Percentiles rank a stretch among this genome's conserved stretches.
These are phyloP conservation scores for Hemaris fuciformis DNA, from an alignment of 2,888 invertebrate species.

Conservation along the genomic window DNA sequence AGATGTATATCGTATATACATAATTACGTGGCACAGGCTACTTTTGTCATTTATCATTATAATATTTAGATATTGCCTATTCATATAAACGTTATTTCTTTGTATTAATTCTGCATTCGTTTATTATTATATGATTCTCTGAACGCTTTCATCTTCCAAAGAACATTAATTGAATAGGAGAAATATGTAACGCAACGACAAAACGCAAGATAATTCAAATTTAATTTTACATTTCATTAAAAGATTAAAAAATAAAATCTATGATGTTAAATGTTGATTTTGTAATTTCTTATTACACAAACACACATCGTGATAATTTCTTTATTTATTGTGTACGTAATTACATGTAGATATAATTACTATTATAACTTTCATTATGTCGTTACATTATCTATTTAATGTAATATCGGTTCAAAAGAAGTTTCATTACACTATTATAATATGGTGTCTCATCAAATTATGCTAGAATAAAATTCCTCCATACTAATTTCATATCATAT, in stretches of 20 bases:
- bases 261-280: neutral
- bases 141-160: neutral
- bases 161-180: neutral
- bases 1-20: conserved; percentile 62
- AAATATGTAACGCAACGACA: too few relatives aligned
- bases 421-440: conserved; percentile 72
- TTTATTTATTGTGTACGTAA: conserved; percentile 1
- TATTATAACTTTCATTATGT: conserved; percentile 61
- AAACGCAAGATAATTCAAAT: neutral
- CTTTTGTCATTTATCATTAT: conserved; percentile 38
- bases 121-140: neutral
- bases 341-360: conserved; percentile 48
- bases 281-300: conserved; percentile 12
- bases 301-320: conserved; percentile 11
- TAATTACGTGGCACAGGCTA: conserved; percentile 75
- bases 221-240: neutral
- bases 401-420: conserved; percentile 69
- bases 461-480: conserved; percentile 80
- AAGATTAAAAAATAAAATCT: neutral
- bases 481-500: conserved; percentile 79
- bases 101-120: neutral
- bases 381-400: conserved; percentile 67
- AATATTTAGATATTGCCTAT: conserved; percentile 18
- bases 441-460: conserved; percentile 80
- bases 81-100: neutral